phyloP scores from a whole-genome alignment of 2,797 vertebrate genomes.

The Sorex maritimensis region DNA sequence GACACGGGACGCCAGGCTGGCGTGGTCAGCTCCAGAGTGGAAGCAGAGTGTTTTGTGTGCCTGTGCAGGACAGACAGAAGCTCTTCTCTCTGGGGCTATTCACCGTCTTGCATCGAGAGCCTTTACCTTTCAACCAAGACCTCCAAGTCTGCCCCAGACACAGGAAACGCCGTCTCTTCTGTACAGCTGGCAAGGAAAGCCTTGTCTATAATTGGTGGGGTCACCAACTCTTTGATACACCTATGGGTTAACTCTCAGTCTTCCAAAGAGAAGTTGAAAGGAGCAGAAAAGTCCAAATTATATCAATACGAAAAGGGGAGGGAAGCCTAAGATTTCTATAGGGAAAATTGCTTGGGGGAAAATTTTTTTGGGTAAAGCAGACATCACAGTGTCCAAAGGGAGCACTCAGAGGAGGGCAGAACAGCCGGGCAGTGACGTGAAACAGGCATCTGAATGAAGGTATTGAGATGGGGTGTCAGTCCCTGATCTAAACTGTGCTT shows the following conservation, averaged over 20 bases:
- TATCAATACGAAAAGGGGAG: neutral
- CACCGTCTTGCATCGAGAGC: neutral
- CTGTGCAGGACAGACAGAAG: neutral
- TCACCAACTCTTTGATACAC: too few relatives aligned
- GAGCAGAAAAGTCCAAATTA: neutral
- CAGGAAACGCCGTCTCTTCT: neutral
- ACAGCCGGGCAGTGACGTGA: accelerated
- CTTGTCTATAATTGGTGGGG: neutral
- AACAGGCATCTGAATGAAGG: neutral
- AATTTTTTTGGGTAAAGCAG: neutral
- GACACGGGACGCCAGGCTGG: accelerated
- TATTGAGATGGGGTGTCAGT: accelerated
- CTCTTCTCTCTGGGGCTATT: neutral
- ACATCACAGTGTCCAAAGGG: neutral
- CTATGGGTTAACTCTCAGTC: neutral
- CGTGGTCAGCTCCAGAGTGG: neutral
- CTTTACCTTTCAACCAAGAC: neutral
- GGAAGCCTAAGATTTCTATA: accelerated
- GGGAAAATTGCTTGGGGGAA: neutral
- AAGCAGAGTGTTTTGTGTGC: too few relatives aligned
- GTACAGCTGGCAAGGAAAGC: neutral
- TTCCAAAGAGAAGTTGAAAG: neutral
- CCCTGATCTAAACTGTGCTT: accelerated
- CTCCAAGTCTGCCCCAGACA: neutral
- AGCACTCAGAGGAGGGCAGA: neutral